Evolutionary conservation across 2,113 vertebrate species (phyloP).

Genomic region (Mirounga angustirostris): DNA sequence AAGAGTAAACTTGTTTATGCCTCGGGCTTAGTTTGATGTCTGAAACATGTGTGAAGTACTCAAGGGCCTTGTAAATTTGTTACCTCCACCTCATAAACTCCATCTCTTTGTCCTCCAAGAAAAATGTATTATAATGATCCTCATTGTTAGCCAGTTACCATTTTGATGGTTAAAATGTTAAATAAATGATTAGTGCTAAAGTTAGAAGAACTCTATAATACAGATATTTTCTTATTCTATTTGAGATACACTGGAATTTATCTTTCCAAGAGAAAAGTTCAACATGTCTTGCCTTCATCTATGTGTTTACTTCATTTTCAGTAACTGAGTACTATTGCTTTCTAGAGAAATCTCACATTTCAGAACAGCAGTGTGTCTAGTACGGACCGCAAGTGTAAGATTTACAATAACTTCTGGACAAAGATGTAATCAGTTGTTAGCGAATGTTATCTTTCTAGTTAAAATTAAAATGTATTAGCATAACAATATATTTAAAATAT

Average conservation of each 20-base stretch:
- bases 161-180: conserved; percentile 52
- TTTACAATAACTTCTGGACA: neutral
- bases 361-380: neutral
- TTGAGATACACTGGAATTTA: neutral
- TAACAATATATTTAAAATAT: neutral
- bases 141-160: conserved; percentile 6
- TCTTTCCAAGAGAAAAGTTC: neutral
- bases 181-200: neutral
- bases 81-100: conserved; percentile 36
- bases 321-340: neutral
- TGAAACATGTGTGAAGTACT: conserved; percentile 48
- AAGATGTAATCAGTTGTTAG: neutral
- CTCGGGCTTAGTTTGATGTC: conserved; percentile 36
- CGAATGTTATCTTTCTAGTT: neutral
- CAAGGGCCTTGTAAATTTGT: conserved; percentile 39
- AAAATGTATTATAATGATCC: neutral
- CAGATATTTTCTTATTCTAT: neutral
- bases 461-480: neutral
- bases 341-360: neutral
- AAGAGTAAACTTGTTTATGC: conserved; percentile 27
- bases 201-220: neutral
- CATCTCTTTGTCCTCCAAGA: neutral
- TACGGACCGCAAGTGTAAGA: neutral
- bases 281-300: neutral
- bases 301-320: conserved; percentile 40